Base-by-base conservation (phyloP, 2,888 invertebrate species). In the Nasonia oneida region DNA sequence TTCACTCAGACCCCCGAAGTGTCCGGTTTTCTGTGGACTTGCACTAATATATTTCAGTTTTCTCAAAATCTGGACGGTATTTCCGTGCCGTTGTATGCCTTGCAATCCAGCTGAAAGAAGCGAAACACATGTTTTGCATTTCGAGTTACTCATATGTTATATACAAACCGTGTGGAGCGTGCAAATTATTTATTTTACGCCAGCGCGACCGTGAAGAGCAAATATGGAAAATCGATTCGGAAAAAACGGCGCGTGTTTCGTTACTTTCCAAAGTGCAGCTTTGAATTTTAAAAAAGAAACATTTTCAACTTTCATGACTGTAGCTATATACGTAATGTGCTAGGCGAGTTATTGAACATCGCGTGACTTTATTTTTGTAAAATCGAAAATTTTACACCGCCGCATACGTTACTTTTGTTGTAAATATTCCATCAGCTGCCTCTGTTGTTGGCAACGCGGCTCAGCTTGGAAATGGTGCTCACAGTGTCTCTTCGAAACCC, bases 281-380 rank as follows among this genome's bases (percentile, higher is more conserved):
- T 75, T 81, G 14, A 74, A 81, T 75, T 75, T 75, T 37, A 75
- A 75, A 75, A 50, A 76, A 67, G 39, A 42, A 18, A 61, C 5
- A 8, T 73, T 77, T 70, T 70, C 10, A 76, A 53, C 76, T 57
- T 73, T 61, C 33, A 12, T 33, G 57, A 37, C 33, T 73, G 39
- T 81, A 18, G 23, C 42, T 67, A 37, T 75, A 64, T 61, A 61
- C n/a, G n/a, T 18, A 53, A 53, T 53, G n/a, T 23, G 23, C n/a
- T n/a, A 61, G 8, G n/a, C 57, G 12, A 15, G 67, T 50, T 50
- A 75, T 75, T 67, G 75, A 83, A 83, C 14, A 37, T 76, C 53
- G 82, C 82, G 82, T 82, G 82, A 67, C 73, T 81, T 81, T 81
- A 64, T 42, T 47, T 47, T 47, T 47, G 8, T 23, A 53, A 73